Evolutionary conservation across 2,888 invertebrate species (phyloP).

Genomic region (Atethmia centrago): DNA sequence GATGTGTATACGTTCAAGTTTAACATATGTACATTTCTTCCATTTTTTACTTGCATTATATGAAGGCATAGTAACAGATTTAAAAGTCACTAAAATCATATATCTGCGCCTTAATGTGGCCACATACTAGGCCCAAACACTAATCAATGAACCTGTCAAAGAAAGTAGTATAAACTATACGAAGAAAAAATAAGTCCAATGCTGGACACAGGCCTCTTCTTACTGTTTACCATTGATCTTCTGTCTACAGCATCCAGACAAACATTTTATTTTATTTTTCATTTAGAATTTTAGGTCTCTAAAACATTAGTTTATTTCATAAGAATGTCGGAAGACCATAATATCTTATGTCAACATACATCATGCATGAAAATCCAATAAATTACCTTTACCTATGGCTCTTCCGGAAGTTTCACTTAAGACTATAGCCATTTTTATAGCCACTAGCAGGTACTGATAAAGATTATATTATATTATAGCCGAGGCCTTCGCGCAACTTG

Average conservation of each 20-base stretch:
- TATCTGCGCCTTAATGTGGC: too few relatives aligned
- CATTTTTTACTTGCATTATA: too few relatives aligned
- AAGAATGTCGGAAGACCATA: constrained; percentile 29
- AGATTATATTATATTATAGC: constrained; percentile 54
- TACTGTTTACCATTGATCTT: background rate
- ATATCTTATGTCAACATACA: constrained; percentile 18
- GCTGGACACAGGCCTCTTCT: background rate
- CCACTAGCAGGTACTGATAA: constrained; percentile 33
- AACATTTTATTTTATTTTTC: too few relatives aligned
- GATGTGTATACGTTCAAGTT: too few relatives aligned
- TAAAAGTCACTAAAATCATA: too few relatives aligned
- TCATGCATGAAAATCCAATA: constrained; percentile 34
- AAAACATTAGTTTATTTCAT: background rate
- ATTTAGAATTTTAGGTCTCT: too few relatives aligned
- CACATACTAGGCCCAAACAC: background rate
- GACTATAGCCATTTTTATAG: background rate
- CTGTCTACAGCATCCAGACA: background rate
- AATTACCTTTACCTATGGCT: constrained; percentile 29
- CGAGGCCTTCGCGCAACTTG: constrained; percentile 57
- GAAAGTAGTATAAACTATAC: too few relatives aligned
- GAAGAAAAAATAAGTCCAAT: background rate
- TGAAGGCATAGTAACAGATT: too few relatives aligned
- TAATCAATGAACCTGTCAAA: background rate
- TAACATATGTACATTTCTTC: too few relatives aligned
- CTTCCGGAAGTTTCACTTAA: constrained; percentile 55